Percentiles rank a stretch among this genome's conserved stretches.
Conservation (phyloP, 2,113 vertebrate genomes). For the Melanerpes formicivorus region DNA sequence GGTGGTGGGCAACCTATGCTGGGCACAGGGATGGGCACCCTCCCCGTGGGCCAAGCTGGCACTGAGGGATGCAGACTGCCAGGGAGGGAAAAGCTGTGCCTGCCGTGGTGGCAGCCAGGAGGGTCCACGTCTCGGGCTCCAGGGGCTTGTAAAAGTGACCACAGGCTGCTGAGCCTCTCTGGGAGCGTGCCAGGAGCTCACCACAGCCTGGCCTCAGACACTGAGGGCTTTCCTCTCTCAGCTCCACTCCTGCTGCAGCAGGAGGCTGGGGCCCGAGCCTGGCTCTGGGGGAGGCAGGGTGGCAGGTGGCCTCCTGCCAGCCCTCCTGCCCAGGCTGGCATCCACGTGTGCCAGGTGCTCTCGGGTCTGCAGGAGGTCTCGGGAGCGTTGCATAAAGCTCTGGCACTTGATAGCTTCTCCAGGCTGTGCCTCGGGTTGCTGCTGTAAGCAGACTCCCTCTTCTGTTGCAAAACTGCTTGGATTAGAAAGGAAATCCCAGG, state of each 20-base stretch:
- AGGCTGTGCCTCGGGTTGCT: neutral
- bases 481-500: conserved; percentile 22
- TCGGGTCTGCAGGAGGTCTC: neutral
- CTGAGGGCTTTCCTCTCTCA: accelerated
- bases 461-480: neutral
- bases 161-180: neutral
- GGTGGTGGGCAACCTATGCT: neutral
- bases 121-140: accelerated
- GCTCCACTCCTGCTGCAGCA: neutral
- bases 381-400: neutral
- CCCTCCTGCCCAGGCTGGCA: neutral
- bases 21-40: neutral
- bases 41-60: accelerated
- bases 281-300: accelerated
- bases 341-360: neutral
- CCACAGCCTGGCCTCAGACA: neutral
- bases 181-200: neutral
- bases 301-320: neutral
- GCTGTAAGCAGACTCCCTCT: neutral
- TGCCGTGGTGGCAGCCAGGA: neutral
- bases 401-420: neutral
- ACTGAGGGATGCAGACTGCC: neutral
- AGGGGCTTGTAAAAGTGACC: neutral
- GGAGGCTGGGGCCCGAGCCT: accelerated
- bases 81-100: neutral